These are phyloP conservation scores for Mastacembelus armatus DNA, from an alignment of 2,797 vertebrate species.

Conservation along the genomic window DNA sequence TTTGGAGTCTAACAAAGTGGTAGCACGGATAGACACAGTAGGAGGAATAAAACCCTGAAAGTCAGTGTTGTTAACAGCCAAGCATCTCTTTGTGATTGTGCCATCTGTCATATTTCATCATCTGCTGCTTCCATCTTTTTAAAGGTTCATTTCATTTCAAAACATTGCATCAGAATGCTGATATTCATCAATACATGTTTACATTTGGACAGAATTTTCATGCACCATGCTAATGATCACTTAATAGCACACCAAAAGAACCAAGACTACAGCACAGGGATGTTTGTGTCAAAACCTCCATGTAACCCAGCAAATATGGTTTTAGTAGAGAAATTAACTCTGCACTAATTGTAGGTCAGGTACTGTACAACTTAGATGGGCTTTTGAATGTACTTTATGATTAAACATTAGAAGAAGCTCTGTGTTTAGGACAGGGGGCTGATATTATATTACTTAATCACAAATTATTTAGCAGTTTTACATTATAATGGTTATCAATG, in stretches of 20 bases:
- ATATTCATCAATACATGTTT: conserved; percentile 2
- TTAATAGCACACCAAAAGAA: neutral
- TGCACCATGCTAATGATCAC: too few species aligned
- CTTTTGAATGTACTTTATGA: too few species aligned
- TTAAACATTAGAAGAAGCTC: too few species aligned
- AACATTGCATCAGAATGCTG: conserved; percentile 30
- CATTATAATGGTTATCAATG: too few species aligned
- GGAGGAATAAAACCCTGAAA: conserved; percentile 28
- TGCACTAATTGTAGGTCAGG: too few species aligned
- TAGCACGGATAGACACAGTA: conserved; percentile 8
- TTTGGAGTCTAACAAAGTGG: neutral
- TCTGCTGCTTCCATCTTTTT: neutral
- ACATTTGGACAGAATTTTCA: neutral
- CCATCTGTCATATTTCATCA: conserved; percentile 27
- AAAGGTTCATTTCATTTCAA: neutral
- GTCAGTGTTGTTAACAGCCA: conserved; percentile 9
- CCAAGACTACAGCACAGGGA: neutral
- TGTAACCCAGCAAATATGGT: too few species aligned
- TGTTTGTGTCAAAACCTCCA: neutral
- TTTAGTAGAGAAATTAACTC: too few species aligned
- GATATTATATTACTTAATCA: too few species aligned
- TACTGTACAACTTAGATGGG: too few species aligned
- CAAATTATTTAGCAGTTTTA: too few species aligned
- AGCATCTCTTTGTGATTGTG: conserved; percentile 4
- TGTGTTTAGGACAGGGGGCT: too few species aligned